Percentiles rank a stretch among this genome's conserved stretches.
Conservation (phyloP, 2,888 invertebrate genomes). For the Phyllotreta striolata region DNA sequence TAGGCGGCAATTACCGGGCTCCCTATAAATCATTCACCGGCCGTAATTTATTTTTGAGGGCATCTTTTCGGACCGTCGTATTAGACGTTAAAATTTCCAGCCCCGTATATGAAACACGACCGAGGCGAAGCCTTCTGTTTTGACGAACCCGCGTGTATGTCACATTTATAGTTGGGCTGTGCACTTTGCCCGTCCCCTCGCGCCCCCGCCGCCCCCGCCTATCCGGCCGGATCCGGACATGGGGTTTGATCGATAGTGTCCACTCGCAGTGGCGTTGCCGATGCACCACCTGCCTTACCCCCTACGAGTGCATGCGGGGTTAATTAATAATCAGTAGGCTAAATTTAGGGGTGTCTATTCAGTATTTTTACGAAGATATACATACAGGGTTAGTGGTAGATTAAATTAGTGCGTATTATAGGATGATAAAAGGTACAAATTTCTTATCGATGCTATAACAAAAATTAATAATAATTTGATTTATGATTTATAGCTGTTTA, state of each 20-base stretch:
- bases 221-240: slow-evolving; percentile 52
- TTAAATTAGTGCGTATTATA: too few relatives aligned
- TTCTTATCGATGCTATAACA: too few relatives aligned
- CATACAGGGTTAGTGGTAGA: too few relatives aligned
- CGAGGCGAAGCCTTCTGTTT: slow-evolving; percentile 28
- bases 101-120: slow-evolving; percentile 27
- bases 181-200: slow-evolving; percentile 26
- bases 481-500: background rate
- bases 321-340: too few relatives aligned
- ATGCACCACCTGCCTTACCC: slow-evolving; percentile 34
- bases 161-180: slow-evolving; percentile 38
- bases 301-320: background rate
- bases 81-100: background rate
- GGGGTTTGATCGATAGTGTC: slow-evolving; percentile 61
- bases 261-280: slow-evolving; percentile 45
- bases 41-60: too few relatives aligned
- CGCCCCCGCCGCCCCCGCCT: slow-evolving; percentile 48
- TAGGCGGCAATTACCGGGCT: too few relatives aligned
- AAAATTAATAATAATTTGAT: too few relatives aligned
- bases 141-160: slow-evolving; percentile 28
- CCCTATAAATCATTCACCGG: too few relatives aligned
- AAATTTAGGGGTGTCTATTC: too few relatives aligned
- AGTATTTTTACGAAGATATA: too few relatives aligned
- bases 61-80: background rate
- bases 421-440: too few relatives aligned